A percentile compares a stretch with the other conserved stretches of the same genome.
Conservation (phyloP, 2,797 vertebrate species). For the Typhlichthys subterraneus region DNA sequence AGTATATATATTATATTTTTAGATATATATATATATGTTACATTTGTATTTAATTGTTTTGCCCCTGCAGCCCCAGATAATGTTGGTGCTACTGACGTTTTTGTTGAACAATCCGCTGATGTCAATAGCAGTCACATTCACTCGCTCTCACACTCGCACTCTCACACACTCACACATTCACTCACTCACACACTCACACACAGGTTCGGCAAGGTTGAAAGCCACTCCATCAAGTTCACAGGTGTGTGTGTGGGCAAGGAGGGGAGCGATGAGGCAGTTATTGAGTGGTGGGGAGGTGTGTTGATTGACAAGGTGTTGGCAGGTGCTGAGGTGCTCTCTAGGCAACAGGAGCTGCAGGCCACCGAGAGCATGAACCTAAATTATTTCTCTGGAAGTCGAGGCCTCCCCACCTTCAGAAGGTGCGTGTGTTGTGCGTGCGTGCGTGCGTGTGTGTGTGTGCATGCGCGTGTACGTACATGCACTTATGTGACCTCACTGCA, state of each 20-base stretch:
- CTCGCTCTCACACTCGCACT: no score
- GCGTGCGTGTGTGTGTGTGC: neutral
- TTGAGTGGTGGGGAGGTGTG: constrained; percentile 5
- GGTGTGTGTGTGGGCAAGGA: neutral
- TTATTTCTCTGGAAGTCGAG: no score
- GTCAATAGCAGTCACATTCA: no score
- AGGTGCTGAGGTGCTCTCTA: constrained; percentile 33
- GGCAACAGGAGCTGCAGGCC: constrained; percentile 10
- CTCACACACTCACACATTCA: no score
- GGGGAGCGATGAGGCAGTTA: neutral
- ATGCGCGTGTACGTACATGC: no score
- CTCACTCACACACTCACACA: neutral
- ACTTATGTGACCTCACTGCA: no score
- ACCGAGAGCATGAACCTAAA: no score
- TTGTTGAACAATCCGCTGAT: no score
- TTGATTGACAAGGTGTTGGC: constrained; percentile 44
- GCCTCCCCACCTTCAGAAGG: no score
- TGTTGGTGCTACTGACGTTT: no score
- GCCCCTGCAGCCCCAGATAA: no score
- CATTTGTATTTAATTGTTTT: neutral
- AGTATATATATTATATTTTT: neutral
- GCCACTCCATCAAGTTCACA: neutral
- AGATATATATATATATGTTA: neutral
- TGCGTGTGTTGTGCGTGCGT: no score
- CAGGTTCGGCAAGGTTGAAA: neutral